Conservation (phyloP, 2,797 vertebrate species). For the Vultur gryphus region DNA sequence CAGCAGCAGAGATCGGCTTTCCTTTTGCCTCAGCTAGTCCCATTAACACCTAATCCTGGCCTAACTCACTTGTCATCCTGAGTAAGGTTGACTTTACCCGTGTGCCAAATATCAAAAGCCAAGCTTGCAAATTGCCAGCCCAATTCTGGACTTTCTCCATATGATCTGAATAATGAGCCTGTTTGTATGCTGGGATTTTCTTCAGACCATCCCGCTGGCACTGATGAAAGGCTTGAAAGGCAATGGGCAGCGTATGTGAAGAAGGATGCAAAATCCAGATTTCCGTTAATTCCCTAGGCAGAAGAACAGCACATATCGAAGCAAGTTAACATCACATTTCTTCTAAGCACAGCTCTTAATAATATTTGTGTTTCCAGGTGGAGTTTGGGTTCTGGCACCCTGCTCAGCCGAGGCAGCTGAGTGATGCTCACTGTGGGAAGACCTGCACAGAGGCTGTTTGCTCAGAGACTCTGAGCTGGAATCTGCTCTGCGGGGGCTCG, state of each 20-base stretch:
- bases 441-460: neutral
- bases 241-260: neutral
- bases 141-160: neutral
- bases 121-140: neutral
- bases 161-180: accelerated
- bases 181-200: neutral
- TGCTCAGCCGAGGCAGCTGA: neutral
- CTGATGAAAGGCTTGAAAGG: neutral
- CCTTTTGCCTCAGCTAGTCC: neutral
- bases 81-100: neutral
- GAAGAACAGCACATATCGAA: neutral
- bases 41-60: neutral
- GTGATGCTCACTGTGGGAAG: accelerated
- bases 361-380: neutral
- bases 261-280: neutral
- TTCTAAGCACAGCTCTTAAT: neutral
- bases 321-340: neutral
- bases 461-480: neutral
- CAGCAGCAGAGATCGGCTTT: neutral
- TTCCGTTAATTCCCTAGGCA: neutral
- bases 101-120: neutral
- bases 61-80: neutral
- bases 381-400: neutral
- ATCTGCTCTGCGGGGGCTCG: neutral
- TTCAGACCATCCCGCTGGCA: neutral